Percentiles rank a stretch among this genome's conserved stretches.
phyloP scores from a whole-genome alignment of 2,113 vertebrate species.

The Spizaetus ornatus region DNA sequence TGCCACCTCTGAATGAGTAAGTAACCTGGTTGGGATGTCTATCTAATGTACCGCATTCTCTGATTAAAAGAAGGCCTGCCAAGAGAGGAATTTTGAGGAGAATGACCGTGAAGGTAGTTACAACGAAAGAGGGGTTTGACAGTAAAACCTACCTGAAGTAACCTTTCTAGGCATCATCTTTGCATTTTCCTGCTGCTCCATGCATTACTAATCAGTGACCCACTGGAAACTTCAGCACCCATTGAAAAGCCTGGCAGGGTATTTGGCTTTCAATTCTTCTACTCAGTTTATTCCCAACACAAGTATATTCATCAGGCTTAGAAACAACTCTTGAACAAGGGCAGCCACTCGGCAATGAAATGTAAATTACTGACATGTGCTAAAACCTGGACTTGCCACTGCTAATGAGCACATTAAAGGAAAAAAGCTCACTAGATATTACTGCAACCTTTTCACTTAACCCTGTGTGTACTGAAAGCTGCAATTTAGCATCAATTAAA shows the following conservation, averaged over 20 bases:
- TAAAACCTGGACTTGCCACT: slow-evolving; percentile 73
- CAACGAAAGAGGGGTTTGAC: slow-evolving; percentile 35
- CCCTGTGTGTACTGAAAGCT: slow-evolving; percentile 60
- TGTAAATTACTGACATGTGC: slow-evolving; percentile 80
- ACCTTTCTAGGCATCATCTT: slow-evolving; percentile 35
- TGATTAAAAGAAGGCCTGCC: slow-evolving; percentile 56
- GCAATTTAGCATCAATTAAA: slow-evolving; percentile 60
- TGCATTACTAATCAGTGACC: slow-evolving; percentile 72
- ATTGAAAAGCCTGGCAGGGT: slow-evolving; percentile 74
- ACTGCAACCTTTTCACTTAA: slow-evolving; percentile 74
- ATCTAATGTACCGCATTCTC: slow-evolving; percentile 55
- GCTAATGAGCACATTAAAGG: slow-evolving; percentile 76
- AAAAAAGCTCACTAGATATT: slow-evolving; percentile 65
- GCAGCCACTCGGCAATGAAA: slow-evolving; percentile 74
- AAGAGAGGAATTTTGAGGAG: slow-evolving; percentile 32
- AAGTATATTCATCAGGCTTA: slow-evolving; percentile 76
- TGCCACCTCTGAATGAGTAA: slow-evolving; percentile 31
- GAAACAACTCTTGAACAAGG: slow-evolving; percentile 74
- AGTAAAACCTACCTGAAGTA: slow-evolving; percentile 71
- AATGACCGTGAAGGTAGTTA: slow-evolving; percentile 57
- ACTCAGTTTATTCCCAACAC: slow-evolving; percentile 76
- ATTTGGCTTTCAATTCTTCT: slow-evolving; percentile 78
- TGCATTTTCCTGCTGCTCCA: slow-evolving; percentile 51
- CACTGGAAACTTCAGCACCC: slow-evolving; percentile 65
- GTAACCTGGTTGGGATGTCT: slow-evolving; percentile 52